Base-by-base conservation (phyloP, 64 coral and sea anemone genomes). In the Platygyra sinensis region DNA sequence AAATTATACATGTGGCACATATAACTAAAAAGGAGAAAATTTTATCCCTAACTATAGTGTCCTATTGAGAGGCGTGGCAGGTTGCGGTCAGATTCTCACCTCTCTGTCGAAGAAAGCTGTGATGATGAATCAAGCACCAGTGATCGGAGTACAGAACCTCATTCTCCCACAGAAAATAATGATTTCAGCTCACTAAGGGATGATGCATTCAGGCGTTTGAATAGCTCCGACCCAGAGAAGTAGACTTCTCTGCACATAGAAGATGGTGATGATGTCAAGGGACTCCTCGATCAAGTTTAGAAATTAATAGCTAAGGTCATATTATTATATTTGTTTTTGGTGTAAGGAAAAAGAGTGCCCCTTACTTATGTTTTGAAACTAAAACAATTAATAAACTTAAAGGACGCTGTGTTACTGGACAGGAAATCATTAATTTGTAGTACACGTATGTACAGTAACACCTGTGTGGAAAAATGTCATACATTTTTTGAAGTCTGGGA, bases 71-170 rank as follows among this genome's bases (percentile, higher is more conserved):
- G 81, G 8, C 24, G 28, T 25, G 62, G 63, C 18, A 85, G 62
- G 36, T 42, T 85, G 20, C 69, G 36, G 20, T 72, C 33, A 38
- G 38, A 85, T 8, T 39, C 62, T 14, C 81, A 85, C 29, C 81
- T 85, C 13, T 46, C 81, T 71, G 62, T 85, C 36, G 36, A 85
- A 14, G 81, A 85, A 50, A 85, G 81, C 39, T 67, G 62, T 13
- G 81, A 72, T 71, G 63, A 85, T 17, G 63, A 85, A 2, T 85
- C 81, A 22, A 71, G 8, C 28, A 67, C 22, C 12, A 85, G 79
- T 62, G 55, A 81, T 57, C 15, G 54, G 59, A 22, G 5, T 15
- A 22, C 42, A 42, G 62, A 50, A 16, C 62, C 81, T 38, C 33
- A 52, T 52, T 46, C 81, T 27, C 81, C 81, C 17, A 50, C 62